A percentile compares a stretch with the other conserved stretches of the same genome.
Conservation (phyloP, 2,113 vertebrate genomes). For the Anguilla japonica region DNA sequence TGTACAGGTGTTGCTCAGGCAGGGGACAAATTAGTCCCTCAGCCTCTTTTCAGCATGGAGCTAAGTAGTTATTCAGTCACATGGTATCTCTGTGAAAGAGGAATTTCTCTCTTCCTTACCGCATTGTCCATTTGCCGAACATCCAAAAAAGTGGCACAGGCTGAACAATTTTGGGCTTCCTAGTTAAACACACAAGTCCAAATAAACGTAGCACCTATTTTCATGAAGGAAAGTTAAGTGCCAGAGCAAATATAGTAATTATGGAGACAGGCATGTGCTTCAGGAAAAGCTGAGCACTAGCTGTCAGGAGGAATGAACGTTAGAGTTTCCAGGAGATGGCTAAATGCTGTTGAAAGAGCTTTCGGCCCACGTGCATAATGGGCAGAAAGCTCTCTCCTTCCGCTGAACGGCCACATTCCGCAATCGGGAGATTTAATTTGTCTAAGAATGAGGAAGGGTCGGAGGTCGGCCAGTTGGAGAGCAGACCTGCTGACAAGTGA, state of each 20-base stretch:
- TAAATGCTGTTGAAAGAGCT: constrained; percentile 31
- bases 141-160: background rate
- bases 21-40: background rate
- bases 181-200: background rate
- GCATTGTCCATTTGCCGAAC: background rate
- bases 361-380: constrained; percentile 39
- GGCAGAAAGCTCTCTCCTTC: constrained; percentile 31
- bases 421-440: constrained; percentile 80
- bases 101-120: background rate
- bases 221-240: background rate
- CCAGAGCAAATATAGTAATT: background rate
- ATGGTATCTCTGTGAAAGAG: background rate
- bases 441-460: constrained; percentile 74
- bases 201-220: background rate
- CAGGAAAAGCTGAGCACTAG: constrained; percentile 26
- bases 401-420: constrained; percentile 70
- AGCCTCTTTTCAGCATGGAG: background rate
- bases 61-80: background rate
- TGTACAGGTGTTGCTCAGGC: background rate
- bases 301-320: constrained; percentile 48
- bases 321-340: constrained; percentile 24
- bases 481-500: constrained; percentile 73
- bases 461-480: constrained; percentile 75
- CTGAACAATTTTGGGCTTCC: background rate
- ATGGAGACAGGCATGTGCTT: constrained; percentile 24